phyloP scores from a whole-genome alignment of 2,888 invertebrate species.

The Ceramica pisi region DNA sequence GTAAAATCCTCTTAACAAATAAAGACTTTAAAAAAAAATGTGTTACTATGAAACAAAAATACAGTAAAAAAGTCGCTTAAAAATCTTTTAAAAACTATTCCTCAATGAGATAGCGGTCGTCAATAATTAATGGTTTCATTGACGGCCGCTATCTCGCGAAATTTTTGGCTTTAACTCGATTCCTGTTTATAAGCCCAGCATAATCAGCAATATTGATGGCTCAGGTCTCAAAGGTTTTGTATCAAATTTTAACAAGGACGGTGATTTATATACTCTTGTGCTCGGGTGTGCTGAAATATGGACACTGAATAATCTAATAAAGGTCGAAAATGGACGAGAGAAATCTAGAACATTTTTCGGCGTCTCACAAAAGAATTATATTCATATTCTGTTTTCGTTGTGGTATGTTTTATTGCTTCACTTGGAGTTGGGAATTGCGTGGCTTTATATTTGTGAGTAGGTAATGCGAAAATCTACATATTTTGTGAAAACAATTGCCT shows the following conservation, averaged over 20 bases:
- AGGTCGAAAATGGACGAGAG: conserved; percentile 27
- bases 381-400: conserved; percentile 25
- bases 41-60: no score
- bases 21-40: no score
- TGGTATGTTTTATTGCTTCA: conserved; percentile 43
- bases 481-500: background rate
- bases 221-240: conserved; percentile 38
- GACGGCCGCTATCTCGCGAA: no score
- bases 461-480: conserved; percentile 3
- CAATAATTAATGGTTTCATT: no score
- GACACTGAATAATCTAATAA: conserved; percentile 33
- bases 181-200: conserved; percentile 20
- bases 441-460: conserved; percentile 13
- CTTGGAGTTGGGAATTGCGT: conserved; percentile 16
- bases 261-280: conserved; percentile 36
- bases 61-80: no score
- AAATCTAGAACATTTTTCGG: conserved; percentile 40
- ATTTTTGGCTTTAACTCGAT: conserved; percentile 15
- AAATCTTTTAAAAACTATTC: no score
- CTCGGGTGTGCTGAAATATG: conserved; percentile 40
- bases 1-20: no score
- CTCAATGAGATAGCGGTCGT: no score
- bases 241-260: conserved; percentile 46
- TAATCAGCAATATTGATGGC: conserved; percentile 21
- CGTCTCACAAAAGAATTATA: conserved; percentile 25